A percentile compares a stretch with the other conserved stretches of the same genome.
These are phyloP conservation scores for Stictocephala bisonia DNA, from an alignment of 2,888 invertebrate genomes.

Conservation along the genomic window DNA sequence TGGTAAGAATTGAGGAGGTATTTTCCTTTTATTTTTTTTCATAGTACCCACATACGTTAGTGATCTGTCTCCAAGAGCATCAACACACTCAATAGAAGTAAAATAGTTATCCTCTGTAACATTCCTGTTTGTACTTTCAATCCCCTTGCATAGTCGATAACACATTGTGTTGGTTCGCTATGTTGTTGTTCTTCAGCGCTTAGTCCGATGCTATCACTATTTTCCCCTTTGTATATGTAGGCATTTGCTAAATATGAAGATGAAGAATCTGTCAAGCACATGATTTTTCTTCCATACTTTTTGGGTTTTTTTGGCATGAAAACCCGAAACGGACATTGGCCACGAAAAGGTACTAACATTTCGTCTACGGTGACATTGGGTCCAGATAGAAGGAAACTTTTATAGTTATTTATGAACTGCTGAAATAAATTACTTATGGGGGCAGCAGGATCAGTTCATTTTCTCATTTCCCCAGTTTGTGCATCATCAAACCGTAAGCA, in stretches of 20 bases:
- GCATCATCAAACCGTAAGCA: slow-evolving; percentile 32
- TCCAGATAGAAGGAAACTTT: slow-evolving; percentile 3
- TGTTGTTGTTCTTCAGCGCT: slow-evolving; percentile 8
- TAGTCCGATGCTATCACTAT: slow-evolving; percentile 9
- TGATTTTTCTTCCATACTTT: no score
- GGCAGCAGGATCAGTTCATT: slow-evolving; percentile 25
- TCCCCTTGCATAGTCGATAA: slow-evolving; percentile 16
- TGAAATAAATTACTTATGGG: slow-evolving; percentile 20
- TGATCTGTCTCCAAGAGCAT: slow-evolving; percentile 1
- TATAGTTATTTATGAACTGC: slow-evolving; percentile 34
- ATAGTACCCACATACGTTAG: slow-evolving; percentile 16
- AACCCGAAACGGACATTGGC: no score
- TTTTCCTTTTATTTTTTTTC: slow-evolving; percentile 10
- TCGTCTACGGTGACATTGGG: no score
- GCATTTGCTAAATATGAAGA: slow-evolving; percentile 32
- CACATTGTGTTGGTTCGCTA: slow-evolving; percentile 14
- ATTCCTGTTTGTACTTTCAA: slow-evolving; percentile 10
- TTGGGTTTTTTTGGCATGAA: no score
- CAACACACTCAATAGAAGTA: slow-evolving; percentile 21
- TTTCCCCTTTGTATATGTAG: no score
- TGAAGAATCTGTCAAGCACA: slow-evolving; percentile 30
- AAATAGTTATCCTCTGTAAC: slow-evolving; percentile 5
- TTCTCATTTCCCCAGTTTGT: slow-evolving; percentile 1
- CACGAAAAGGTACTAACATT: no score
- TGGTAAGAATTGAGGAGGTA: slow-evolving; percentile 12